Evolutionary conservation across 2,113 vertebrate species (phyloP), one percentile per base, ranked within the genome.

Genomic region (Sialia sialis): DNA sequence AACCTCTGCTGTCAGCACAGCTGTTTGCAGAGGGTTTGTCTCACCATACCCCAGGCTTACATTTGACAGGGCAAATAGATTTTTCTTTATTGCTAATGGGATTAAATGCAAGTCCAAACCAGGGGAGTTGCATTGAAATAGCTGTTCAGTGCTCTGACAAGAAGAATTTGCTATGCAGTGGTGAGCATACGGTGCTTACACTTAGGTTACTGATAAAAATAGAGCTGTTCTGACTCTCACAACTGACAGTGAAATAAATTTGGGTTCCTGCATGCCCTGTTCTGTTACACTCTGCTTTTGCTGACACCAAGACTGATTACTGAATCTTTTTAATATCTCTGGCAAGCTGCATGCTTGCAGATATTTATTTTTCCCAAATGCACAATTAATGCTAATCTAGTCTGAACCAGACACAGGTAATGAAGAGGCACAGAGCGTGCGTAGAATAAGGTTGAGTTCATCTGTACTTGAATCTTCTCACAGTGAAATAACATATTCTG

Each of bases 1-100:
- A 79, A 44, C 82, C 67, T 87, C n/a, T 87, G 69, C 74, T 79
- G 63, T 46, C 87, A 83, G 84, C 70, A 49, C 49, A 66, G 92
- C 78, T 91, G 11, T 69, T 88, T 73, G 70, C 70, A 83, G 46
- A 80, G 90, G 29, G 59, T 23, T 69, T 46, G 39, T 72, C 70
- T 69, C 8, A 0, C 70, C 48, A 5, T 80, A 90, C 54, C 78
- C 19, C 44, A 76, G 87, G 82, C 87, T 87, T 66, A 30, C 55
- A 62, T 93, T 77, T 67, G 80, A 84, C 64, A 84, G 76, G 73
- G 64, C 64, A 94, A 93, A 93, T 52, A 90, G 92, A 78, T 94
- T 90, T 95, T 94, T 90, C 63, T 59, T 69, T 84, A 34, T 91
- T 91, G 15, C 67, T 91, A 67, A 86, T 86, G 90, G 87, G 82